phyloP scores from a whole-genome alignment of 2,797 vertebrate species.

The Sandelia bainsii region DNA sequence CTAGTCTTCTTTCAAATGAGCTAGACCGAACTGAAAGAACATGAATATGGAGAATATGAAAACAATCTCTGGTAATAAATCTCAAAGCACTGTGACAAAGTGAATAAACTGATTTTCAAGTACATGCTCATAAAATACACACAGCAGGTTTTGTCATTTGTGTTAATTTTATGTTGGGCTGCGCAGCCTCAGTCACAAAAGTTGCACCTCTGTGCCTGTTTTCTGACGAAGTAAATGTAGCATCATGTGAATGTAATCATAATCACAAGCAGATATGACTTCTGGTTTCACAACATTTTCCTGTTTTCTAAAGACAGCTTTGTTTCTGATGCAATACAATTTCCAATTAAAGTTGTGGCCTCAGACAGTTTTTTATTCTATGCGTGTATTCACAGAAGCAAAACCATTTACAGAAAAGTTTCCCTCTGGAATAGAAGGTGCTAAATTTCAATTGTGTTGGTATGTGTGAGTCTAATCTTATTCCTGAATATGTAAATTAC shows the following conservation, averaged over 20 bases:
- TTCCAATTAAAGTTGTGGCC: slow-evolving; percentile 17
- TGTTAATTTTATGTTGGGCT: slow-evolving; percentile 17
- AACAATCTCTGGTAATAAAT: slow-evolving; percentile 28
- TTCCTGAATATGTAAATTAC: slow-evolving; percentile 13
- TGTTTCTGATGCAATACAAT: background rate
- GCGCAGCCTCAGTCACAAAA: background rate
- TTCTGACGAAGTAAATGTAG: slow-evolving; percentile 8
- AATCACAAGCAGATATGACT: background rate
- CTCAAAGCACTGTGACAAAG: slow-evolving; percentile 13
- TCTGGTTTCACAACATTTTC: slow-evolving; percentile 1
- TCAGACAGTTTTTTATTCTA: slow-evolving; percentile 13
- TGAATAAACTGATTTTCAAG: slow-evolving; percentile 18
- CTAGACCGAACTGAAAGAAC: too few relatives aligned
- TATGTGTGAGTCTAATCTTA: background rate
- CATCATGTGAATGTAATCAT: slow-evolving; percentile 2
- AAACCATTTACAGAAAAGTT: background rate
- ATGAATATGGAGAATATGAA: slow-evolving; percentile 1
- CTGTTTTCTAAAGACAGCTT: background rate
- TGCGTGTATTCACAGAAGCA: slow-evolving; percentile 7
- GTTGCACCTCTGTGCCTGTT: background rate
- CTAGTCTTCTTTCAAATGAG: slow-evolving; percentile 23
- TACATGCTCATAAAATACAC: slow-evolving; percentile 19
- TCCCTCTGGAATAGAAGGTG: background rate
- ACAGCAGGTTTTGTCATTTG: slow-evolving; percentile 17
- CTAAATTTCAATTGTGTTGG: background rate